Evolutionary conservation across 2,797 vertebrate genomes (phyloP).

Genomic region (Hozukius guyotensis): DNA sequence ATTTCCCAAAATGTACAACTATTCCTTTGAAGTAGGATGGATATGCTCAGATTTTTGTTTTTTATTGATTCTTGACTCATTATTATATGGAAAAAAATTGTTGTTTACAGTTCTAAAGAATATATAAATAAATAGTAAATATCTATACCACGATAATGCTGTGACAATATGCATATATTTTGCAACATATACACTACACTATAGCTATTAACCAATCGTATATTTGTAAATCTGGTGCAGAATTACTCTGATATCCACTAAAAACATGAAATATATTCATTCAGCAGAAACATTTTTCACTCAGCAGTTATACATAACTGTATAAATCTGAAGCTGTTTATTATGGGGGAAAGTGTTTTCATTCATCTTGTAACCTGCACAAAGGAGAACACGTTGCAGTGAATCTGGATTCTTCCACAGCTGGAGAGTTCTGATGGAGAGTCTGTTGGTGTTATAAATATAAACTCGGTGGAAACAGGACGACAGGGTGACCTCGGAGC

Average conservation of each 20-base stretch:
- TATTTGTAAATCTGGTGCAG: not conserved
- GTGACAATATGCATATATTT: not conserved
- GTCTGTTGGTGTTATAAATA: constrained; percentile 20
- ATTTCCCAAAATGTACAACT: no score
- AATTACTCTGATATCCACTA: not conserved
- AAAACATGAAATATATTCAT: not conserved
- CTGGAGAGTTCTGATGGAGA: constrained; percentile 4
- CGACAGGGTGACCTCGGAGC: constrained; percentile 4
- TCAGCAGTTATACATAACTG: not conserved
- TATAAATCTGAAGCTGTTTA: not conserved
- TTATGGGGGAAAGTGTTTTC: not conserved
- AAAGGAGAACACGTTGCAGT: not conserved
- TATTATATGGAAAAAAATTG: not conserved
- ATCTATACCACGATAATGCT: not conserved
- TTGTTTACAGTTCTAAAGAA: not conserved
- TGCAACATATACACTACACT: not conserved
- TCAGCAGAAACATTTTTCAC: not conserved
- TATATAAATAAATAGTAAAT: not conserved
- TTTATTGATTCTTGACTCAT: not conserved
- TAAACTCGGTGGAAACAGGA: constrained; percentile 8
- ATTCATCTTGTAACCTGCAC: not conserved
- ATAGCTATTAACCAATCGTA: not conserved
- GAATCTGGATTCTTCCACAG: not conserved
- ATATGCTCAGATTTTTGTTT: not conserved
- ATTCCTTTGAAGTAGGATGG: not conserved